Base-by-base conservation (phyloP, 2,888 invertebrate genomes). In the Orthosia incerta region DNA sequence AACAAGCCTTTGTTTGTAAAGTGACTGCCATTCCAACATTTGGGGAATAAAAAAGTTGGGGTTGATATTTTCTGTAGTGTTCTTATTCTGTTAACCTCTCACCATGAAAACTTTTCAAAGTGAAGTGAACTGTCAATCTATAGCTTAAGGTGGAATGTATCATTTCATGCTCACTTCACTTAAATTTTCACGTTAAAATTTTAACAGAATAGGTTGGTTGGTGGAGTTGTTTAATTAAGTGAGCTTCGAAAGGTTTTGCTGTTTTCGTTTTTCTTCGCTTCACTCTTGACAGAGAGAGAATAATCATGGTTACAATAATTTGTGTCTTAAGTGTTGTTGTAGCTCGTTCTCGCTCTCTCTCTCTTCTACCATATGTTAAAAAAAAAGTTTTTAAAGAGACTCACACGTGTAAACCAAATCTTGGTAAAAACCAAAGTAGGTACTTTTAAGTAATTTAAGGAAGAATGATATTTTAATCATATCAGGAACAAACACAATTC, bases 1-100 rank as follows among this genome's bases (percentile, higher is more conserved):
- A 88, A 86, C 86, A 82, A 80, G 79, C 79, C 79, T 82, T 91
- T 90, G 89, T 91, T 90, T 91, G 89, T 88, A 84, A 79, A 82
- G 74, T 78, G 78, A 71, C 68, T 78, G 59, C 62, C 60, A 80
- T 67, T 60, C 56, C 65, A 64, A 67, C 59, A 78, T 71, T 73
- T 73, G 13, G 64, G 16, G 15, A 66, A 65, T 59, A 59, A 72
- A 72, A 83, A 61, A 12, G 45, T 26, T 60, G 39, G 0, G 0
- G 1, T 55, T 72, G 48, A 65, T 26, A 61, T 64, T 72, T 71
- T 31, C 62, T 39, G 39, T 39, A 39, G 39, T 39, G 39, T 9
- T n/a, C n/a, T n/a, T 39, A 39, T 39, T 39, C 39, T 4, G 9
- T 39, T 39, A 1, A 9, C 9, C 39, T 39, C 39, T 39, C 39